A percentile compares a stretch with the other conserved stretches of the same genome.
Evolutionary conservation across 2,113 vertebrate genomes (phyloP).

Genomic region (Scatophagus argus): DNA sequence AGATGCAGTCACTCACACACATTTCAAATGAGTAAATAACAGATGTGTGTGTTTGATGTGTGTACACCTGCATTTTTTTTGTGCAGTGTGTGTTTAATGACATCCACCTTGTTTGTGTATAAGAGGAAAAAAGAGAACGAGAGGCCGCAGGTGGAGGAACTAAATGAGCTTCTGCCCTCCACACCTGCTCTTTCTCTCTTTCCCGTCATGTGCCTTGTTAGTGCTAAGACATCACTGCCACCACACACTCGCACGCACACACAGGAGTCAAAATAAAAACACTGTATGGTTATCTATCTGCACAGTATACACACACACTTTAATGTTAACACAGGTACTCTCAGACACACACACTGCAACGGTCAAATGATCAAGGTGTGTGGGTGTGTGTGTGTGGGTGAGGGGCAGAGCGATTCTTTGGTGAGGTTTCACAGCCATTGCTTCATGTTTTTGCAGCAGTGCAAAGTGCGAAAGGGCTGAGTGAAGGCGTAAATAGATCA

Average conservation of each 20-base stretch:
- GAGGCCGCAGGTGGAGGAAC: not conserved
- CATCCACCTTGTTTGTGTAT: not conserved
- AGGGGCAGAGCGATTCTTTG: too few relatives aligned
- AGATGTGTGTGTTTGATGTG: not conserved
- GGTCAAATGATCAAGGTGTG: not conserved
- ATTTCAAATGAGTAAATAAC: not conserved
- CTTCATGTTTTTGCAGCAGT: not conserved
- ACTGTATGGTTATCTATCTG: not conserved
- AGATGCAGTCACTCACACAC: not conserved
- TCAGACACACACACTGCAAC: not conserved
- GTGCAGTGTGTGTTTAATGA: not conserved
- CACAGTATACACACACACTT: not conserved
- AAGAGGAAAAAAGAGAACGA: not conserved
- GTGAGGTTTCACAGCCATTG: too few relatives aligned
- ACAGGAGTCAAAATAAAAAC: not conserved
- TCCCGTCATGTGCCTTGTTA: not conserved
- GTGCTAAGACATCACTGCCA: not conserved
- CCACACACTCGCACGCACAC: not conserved
- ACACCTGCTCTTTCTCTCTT: not conserved
- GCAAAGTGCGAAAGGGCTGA: too few relatives aligned
- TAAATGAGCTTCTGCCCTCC: slow-evolving; percentile 3
- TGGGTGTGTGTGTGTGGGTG: not conserved
- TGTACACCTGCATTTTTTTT: not conserved
- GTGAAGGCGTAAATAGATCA: too few relatives aligned
- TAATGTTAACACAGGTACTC: not conserved